These are phyloP conservation scores for Caenorhabditis sp. DNA, from an alignment of 2,888 invertebrate genomes.

Conservation along the genomic window DNA sequence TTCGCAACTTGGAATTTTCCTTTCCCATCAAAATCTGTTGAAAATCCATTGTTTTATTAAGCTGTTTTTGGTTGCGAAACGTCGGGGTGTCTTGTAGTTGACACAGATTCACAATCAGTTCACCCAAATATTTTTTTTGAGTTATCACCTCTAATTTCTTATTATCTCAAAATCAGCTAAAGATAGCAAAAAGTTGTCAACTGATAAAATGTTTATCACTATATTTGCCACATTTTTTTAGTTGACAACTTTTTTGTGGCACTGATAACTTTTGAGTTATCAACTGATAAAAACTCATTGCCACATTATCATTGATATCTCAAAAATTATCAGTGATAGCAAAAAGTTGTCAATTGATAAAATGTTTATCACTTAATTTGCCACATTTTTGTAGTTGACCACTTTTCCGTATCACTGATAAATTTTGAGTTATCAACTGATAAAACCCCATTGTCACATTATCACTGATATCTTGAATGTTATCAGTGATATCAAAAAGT, in stretches of 20 bases:
- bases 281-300: too few relatives aligned
- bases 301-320: neutral
- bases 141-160: too few relatives aligned
- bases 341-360: slow-evolving; percentile 11
- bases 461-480: neutral
- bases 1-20: too few relatives aligned
- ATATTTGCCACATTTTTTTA: neutral
- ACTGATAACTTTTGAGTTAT: neutral
- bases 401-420: neutral
- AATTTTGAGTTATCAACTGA: neutral
- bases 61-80: too few relatives aligned
- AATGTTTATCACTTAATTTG: neutral
- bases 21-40: too few relatives aligned
- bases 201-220: neutral
- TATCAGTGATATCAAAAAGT: too few relatives aligned
- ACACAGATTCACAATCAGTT: too few relatives aligned
- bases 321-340: neutral
- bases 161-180: neutral
- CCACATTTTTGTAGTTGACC: slow-evolving; percentile 2
- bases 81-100: too few relatives aligned
- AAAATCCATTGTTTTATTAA: too few relatives aligned
- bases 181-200: slow-evolving; percentile 9
- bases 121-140: too few relatives aligned
- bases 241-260: slow-evolving; percentile 6
- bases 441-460: too few relatives aligned